Evolutionary conservation across 2,888 invertebrate genomes (phyloP).

Genomic region (Stegophylla sp.): DNA sequence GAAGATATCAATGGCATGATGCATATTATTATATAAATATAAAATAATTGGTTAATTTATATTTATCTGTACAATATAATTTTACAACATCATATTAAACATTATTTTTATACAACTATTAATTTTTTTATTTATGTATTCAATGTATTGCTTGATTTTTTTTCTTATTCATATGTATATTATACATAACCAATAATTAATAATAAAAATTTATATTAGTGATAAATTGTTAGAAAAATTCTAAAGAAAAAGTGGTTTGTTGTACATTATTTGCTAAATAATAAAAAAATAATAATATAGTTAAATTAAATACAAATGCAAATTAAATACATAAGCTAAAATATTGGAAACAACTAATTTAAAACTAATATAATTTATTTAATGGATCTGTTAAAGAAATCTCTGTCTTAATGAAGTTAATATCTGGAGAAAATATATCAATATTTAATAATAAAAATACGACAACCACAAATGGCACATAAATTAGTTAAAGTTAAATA

Average conservation of each 20-base stretch:
- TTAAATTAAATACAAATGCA: slow-evolving; percentile 20
- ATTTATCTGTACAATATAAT: too few species aligned
- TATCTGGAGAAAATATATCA: neutral
- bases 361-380: slow-evolving; percentile 15
- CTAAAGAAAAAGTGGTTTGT: neutral
- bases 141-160: neutral
- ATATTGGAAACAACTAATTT: slow-evolving; percentile 21
- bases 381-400: neutral
- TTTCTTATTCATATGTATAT: neutral
- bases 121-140: neutral
- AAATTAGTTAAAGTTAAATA: slow-evolving; percentile 1
- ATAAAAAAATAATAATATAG: neutral
- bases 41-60: too few species aligned
- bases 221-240: neutral
- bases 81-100: too few species aligned
- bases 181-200: too few species aligned
- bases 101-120: too few species aligned
- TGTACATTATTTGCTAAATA: neutral
- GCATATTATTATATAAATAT: too few species aligned
- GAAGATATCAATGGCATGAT: too few species aligned
- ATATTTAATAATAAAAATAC: slow-evolving; percentile 8
- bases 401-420: neutral
- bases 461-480: slow-evolving; percentile 42
- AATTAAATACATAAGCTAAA: slow-evolving; percentile 23
- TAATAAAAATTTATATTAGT: neutral